These are phyloP conservation scores for Epirrhoe tristata DNA, from an alignment of 2,888 invertebrate species.

Conservation along the genomic window DNA sequence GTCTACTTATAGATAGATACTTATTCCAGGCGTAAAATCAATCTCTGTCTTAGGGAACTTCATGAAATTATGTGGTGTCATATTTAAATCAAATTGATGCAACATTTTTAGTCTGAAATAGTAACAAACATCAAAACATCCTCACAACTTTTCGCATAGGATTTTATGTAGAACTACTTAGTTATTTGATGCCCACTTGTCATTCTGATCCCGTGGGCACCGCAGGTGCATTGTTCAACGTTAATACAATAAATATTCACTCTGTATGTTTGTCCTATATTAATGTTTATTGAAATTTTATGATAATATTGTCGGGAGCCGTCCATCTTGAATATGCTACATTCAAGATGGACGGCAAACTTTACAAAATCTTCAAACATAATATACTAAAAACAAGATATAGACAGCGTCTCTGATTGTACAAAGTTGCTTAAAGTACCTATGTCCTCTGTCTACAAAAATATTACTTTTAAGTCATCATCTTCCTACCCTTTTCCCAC, in stretches of 20 bases:
- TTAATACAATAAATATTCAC: conserved; percentile 41
- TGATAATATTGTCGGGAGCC: conserved; percentile 28
- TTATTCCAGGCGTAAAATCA: no score
- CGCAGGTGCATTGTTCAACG: conserved; percentile 45
- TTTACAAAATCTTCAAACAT: not conserved
- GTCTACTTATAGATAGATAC: no score
- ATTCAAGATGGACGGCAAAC: not conserved
- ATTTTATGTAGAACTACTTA: not conserved
- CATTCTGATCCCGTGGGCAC: conserved; percentile 48
- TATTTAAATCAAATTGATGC: no score
- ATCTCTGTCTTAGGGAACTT: no score
- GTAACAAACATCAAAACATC: no score
- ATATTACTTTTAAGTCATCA: no score
- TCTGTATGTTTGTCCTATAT: conserved; percentile 36
- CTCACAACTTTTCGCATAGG: not conserved
- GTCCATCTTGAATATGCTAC: conserved; percentile 18
- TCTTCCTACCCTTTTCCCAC: no score
- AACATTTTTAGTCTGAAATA: no score
- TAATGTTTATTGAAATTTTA: conserved; percentile 34
- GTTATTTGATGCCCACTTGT: conserved; percentile 27
- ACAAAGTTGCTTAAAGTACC: no score
- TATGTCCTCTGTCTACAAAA: no score
- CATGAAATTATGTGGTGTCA: no score
- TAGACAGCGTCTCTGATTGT: no score
- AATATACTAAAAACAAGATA: not conserved